phyloP scores from a whole-genome alignment of 2,113 vertebrate species.

The Candoia aspera region DNA sequence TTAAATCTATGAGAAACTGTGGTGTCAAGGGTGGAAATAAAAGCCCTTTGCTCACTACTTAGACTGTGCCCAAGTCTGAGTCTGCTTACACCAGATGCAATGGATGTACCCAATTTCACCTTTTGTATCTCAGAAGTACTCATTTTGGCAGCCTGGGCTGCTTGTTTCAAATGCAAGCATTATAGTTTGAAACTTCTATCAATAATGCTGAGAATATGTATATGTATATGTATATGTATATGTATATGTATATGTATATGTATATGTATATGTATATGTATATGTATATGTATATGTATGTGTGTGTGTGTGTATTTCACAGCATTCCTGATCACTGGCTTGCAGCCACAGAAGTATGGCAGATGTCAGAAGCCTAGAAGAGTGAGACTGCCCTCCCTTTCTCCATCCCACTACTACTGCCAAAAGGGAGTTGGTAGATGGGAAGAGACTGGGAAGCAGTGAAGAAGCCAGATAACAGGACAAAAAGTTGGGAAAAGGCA shows the following conservation, averaged over 20 bases:
- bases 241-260: too few relatives aligned
- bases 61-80: background rate
- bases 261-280: too few relatives aligned
- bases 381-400: background rate
- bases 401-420: background rate
- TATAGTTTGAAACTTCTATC: background rate
- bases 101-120: background rate
- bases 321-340: background rate
- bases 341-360: background rate
- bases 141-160: background rate
- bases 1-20: background rate
- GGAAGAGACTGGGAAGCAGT: background rate
- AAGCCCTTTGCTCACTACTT: background rate
- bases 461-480: background rate
- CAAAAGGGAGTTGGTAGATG: background rate
- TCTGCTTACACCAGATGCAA: background rate
- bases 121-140: background rate
- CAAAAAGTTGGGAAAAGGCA: background rate
- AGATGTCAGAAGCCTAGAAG: too few relatives aligned
- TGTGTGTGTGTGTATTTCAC: too few relatives aligned
- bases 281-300: too few relatives aligned
- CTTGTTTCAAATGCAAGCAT: background rate
- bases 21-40: background rate
- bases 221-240: too few relatives aligned
- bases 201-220: background rate